A percentile compares a stretch with the other conserved stretches of the same genome.
phyloP scores from a whole-genome alignment of 2,113 vertebrate species.

The Mungos mungo region DNA sequence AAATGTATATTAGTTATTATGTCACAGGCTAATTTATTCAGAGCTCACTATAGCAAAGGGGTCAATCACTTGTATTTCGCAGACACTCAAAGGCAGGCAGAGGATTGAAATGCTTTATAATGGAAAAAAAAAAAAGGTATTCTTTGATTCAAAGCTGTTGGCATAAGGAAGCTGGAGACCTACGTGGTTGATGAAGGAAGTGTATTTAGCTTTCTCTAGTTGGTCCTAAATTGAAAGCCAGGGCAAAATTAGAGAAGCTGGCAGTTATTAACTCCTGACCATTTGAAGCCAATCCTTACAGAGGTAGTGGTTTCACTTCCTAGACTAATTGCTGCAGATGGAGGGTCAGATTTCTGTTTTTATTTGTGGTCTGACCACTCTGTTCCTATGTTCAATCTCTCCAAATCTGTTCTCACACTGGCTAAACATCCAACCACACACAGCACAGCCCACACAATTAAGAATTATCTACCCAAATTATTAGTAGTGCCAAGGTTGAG shows the following conservation, averaged over 20 bases:
- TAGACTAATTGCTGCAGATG: neutral
- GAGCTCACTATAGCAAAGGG: neutral
- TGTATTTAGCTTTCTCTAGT: neutral
- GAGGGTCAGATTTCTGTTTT: neutral
- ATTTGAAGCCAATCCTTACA: neutral
- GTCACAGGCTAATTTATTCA: neutral
- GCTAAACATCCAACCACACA: neutral
- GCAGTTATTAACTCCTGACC: neutral
- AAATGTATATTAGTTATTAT: neutral
- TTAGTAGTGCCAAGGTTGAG: neutral
- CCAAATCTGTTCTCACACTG: neutral
- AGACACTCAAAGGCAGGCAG: neutral
- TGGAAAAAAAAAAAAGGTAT: neutral
- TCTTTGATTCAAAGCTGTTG: neutral
- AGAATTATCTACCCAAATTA: neutral
- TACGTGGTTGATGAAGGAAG: neutral
- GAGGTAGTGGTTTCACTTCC: neutral
- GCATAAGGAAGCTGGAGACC: neutral
- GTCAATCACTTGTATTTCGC: neutral
- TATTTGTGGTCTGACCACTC: neutral
- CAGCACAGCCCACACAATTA: neutral
- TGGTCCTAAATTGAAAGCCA: neutral
- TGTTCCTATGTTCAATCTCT: neutral
- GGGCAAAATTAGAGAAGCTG: neutral
- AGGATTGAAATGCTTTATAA: neutral